These are phyloP conservation scores for Jordanella pulchra DNA, from an alignment of 2,797 vertebrate genomes.

Conservation along the genomic window DNA sequence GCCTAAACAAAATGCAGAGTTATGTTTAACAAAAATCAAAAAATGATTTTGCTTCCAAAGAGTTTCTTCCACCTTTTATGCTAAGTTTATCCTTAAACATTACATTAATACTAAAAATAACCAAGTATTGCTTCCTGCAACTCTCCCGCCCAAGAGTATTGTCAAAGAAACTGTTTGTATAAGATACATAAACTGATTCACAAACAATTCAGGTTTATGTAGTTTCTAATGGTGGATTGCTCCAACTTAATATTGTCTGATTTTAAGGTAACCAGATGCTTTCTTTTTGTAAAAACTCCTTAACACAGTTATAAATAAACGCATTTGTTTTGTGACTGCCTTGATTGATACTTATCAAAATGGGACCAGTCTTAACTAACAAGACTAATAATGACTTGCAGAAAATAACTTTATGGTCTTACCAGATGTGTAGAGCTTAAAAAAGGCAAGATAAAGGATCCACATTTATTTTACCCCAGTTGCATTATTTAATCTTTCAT, in stretches of 20 bases:
- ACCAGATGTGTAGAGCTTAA: constrained; percentile 14
- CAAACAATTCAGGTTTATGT: not conserved
- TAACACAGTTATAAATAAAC: constrained; percentile 22
- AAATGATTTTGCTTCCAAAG: not conserved
- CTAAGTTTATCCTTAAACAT: not conserved
- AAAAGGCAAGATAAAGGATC: constrained; percentile 14
- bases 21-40: not conserved
- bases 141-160: not conserved
- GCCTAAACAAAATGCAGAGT: not conserved
- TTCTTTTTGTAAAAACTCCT: not conserved
- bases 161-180: not conserved
- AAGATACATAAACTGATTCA: not conserved
- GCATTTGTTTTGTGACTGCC: constrained; percentile 36
- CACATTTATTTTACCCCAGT: constrained; percentile 48
- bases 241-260: not conserved
- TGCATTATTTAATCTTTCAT: constrained; percentile 62
- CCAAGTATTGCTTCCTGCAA: not conserved
- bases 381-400: constrained; percentile 57
- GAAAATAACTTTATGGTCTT: constrained; percentile 42
- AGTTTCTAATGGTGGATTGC: not conserved
- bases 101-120: not conserved
- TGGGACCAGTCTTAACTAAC: constrained; percentile 24
- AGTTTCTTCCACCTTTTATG: not conserved
- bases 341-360: constrained; percentile 50
- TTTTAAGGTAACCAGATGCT: not conserved